Base-by-base conservation (phyloP, 2,113 vertebrate genomes). In the Caracal caracal region DNA sequence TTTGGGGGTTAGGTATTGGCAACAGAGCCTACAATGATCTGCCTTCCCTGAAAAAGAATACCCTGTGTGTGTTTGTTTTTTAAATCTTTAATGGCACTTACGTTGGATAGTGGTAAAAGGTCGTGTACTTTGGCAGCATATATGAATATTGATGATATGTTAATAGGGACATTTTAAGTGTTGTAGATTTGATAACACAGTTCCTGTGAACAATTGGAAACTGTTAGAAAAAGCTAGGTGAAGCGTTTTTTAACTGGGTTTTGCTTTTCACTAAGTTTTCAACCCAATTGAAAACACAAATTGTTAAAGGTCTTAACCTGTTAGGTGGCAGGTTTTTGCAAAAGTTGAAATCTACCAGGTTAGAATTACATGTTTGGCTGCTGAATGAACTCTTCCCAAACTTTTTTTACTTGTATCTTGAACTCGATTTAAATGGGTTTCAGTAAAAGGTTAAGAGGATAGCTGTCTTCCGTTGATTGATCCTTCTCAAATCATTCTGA, bases 361-460 rank as follows among this genome's bases (percentile, higher is more conserved):
- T 37, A 89, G 66, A 86, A 53, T 61, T 28, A 73, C 33, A 40
- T 82, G 5, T 61, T 24, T 94, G 93, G 88, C 78, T 96, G 68
- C 40, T 33, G 40, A 88, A 43, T 75, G 92, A 94, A 95, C 88
- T 88, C 84, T 83, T 93, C 19, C 26, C 28, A 70, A 65, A 79
- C n/a, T 53, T 56, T 90, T 84, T 10, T 28, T 11, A 26, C 73
- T 81, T 86, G 61, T 86, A 71, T 26, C 66, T 82, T 73, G 71
- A 97, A 51, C 86, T 95, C 73, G 88, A 94, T 88, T 90, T 78
- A 90, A 85, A 68, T 88, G 70, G n/a, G 93, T 95, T 83, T 95
- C 95, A 83, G 66, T 20, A 53, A 94, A 75, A 94, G 40, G 82
- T 91, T 79, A 94, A 88, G 84, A 85, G 43, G 56, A 16, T 73